Evolutionary conservation across 1,140 invertebrate genomes (phyloP).

Genomic region (Adoxophyes honmai): DNA sequence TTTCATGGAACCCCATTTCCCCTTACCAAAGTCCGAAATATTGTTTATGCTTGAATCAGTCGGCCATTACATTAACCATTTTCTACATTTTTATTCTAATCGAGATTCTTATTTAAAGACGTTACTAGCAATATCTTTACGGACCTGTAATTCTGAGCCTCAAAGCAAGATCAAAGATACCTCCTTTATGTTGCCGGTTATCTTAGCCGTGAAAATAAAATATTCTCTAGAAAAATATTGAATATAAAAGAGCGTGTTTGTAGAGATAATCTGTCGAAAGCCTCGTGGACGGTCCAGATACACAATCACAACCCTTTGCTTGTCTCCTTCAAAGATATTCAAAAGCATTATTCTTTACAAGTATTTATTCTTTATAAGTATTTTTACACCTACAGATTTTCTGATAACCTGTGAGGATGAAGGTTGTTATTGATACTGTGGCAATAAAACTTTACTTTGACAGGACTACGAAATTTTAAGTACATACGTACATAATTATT

Average conservation of each 20-base stretch:
- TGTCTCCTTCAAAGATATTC: slow-evolving; percentile 25
- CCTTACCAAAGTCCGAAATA: too few species aligned
- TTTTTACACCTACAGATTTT: slow-evolving; percentile 4
- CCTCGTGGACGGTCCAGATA: slow-evolving; percentile 18
- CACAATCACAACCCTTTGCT: slow-evolving; percentile 50
- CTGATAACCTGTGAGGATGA: too few species aligned
- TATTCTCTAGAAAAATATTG: slow-evolving; percentile 67
- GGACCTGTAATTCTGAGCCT: neutral
- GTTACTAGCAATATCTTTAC: too few species aligned
- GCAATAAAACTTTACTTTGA: too few species aligned
- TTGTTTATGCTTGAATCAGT: too few species aligned
- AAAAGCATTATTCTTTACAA: neutral
- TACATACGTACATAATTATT: too few species aligned
- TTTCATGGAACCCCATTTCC: too few species aligned
- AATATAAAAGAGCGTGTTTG: slow-evolving; percentile 51
- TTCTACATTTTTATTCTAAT: too few species aligned
- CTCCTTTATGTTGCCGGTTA: slow-evolving; percentile 5
- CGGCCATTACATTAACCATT: too few species aligned
- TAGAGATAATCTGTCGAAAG: slow-evolving; percentile 49
- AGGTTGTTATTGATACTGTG: too few species aligned
- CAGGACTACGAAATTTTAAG: too few species aligned
- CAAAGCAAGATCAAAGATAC: slow-evolving; percentile 1
- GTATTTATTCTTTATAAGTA: neutral
- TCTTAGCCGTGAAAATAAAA: slow-evolving; percentile 59
- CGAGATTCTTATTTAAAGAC: too few species aligned